A percentile compares a stretch with the other conserved stretches of the same genome.
phyloP scores from a whole-genome alignment of 1,140 invertebrate genomes.

The Coenobita brevimanus region DNA sequence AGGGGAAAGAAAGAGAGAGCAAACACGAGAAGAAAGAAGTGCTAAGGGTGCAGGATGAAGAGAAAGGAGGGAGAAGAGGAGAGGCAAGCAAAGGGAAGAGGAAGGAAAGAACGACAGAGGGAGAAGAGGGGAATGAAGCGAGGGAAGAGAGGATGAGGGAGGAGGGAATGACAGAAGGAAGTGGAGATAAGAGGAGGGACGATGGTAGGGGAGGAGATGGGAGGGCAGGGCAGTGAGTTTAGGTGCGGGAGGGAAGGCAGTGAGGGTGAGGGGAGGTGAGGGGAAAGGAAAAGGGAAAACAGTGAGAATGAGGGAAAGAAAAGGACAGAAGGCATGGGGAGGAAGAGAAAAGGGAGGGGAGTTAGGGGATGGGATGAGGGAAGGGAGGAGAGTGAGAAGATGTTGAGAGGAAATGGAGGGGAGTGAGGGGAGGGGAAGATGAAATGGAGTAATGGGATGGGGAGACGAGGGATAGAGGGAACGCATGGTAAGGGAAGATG shows the following conservation, averaged over 20 bases:
- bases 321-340: neutral
- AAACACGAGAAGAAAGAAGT: neutral
- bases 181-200: too few relatives aligned
- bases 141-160: neutral
- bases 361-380: neutral
- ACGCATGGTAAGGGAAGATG: too few relatives aligned
- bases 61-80: too few relatives aligned
- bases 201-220: neutral
- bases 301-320: neutral
- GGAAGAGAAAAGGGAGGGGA: neutral
- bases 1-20: neutral
- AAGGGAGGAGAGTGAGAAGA: neutral
- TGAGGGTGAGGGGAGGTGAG: neutral
- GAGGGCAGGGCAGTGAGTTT: neutral
- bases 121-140: neutral
- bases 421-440: neutral
- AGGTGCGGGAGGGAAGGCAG: neutral
- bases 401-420: neutral
- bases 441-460: neutral
- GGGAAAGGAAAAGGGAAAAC: neutral
- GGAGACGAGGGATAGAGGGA: neutral
- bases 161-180: too few relatives aligned
- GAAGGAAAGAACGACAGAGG: neutral
- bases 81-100: neutral
- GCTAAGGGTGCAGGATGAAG: too few relatives aligned